Percentiles rank a stretch among this genome's conserved stretches.
These are phyloP conservation scores for Artibeus lituratus DNA, from an alignment of 2,797 vertebrate genomes.

Conservation along the genomic window DNA sequence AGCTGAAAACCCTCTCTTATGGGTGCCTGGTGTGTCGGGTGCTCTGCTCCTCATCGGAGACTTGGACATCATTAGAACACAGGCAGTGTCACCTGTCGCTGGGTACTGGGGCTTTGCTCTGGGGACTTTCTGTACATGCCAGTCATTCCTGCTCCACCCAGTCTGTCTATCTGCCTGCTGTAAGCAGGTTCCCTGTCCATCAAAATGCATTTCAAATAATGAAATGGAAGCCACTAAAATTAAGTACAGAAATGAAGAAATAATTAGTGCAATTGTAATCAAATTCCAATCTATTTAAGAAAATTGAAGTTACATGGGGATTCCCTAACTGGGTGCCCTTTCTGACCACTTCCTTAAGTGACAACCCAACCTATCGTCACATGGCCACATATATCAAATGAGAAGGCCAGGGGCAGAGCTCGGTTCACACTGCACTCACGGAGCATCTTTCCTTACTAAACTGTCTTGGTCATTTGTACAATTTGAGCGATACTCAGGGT, in stretches of 20 bases:
- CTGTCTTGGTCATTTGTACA: background rate
- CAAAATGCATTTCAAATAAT: conserved; percentile 33
- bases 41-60: background rate
- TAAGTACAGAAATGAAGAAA: conserved; percentile 22
- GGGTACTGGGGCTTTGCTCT: background rate
- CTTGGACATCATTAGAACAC: background rate
- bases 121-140: background rate
- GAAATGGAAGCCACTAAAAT: background rate
- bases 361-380: background rate
- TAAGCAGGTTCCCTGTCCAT: background rate
- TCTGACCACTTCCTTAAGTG: background rate
- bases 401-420: background rate
- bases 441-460: background rate
- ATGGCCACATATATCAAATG: background rate
- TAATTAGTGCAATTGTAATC: background rate
- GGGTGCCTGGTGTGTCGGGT: background rate
- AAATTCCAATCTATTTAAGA: conserved; percentile 13
- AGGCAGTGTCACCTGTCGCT: background rate
- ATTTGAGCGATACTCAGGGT: background rate
- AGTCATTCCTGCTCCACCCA: background rate
- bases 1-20: background rate
- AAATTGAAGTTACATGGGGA: conserved; percentile 7
- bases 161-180: background rate
- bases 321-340: background rate
- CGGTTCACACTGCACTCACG: background rate